Conservation (phyloP, 2,888 invertebrate genomes). For the Drosophila colorata region DNA sequence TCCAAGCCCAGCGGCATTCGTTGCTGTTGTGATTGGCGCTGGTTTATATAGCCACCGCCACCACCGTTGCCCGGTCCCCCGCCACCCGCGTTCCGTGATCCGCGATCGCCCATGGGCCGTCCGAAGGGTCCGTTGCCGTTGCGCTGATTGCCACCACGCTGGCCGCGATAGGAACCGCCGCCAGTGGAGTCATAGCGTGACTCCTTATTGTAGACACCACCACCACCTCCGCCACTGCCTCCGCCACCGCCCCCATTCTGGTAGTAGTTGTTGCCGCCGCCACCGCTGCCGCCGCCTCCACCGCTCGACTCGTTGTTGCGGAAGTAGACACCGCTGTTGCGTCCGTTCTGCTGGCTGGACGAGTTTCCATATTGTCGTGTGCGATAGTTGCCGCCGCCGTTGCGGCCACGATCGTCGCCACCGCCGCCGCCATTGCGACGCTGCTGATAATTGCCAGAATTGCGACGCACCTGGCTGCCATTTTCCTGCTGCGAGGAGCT, state of each 20-base stretch:
- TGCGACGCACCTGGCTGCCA: slow-evolving; percentile 70
- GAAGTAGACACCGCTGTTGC: slow-evolving; percentile 82
- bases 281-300: slow-evolving; percentile 51
- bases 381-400: slow-evolving; percentile 71
- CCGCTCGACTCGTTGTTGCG: slow-evolving; percentile 83
- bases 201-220: slow-evolving; percentile 70
- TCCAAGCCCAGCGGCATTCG: slow-evolving; percentile 74
- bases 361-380: slow-evolving; percentile 77
- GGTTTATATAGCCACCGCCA: slow-evolving; percentile 79
- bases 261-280: slow-evolving; percentile 60
- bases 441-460: slow-evolving; percentile 71
- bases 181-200: slow-evolving; percentile 78
- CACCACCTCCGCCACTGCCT: slow-evolving; percentile 67
- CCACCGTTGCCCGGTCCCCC: slow-evolving; percentile 60
- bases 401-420: slow-evolving; percentile 73
- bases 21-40: slow-evolving; percentile 70
- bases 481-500: slow-evolving; percentile 60
- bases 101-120: slow-evolving; percentile 76
- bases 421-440: slow-evolving; percentile 62
- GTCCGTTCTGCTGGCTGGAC: slow-evolving; percentile 74
- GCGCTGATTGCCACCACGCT: slow-evolving; percentile 78
- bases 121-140: slow-evolving; percentile 74
- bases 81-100: slow-evolving; percentile 52
- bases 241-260: slow-evolving; percentile 67
- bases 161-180: slow-evolving; percentile 77